Evolutionary conservation across 1,140 invertebrate species (phyloP).

Genomic region (Drosophila pectinifera): DNA sequence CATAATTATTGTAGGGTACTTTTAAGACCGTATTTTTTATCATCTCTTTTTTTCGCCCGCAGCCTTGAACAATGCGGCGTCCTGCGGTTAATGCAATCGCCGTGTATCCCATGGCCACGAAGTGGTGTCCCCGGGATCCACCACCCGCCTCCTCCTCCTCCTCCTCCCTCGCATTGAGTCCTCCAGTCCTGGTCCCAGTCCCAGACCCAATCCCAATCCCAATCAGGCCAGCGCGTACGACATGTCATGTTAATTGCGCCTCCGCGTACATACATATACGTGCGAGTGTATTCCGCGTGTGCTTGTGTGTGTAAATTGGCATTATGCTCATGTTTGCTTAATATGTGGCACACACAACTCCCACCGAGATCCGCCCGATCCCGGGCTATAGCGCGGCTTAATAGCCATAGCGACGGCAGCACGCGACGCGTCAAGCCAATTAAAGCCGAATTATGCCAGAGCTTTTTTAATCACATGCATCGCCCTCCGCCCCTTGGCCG

Average conservation of each 20-base stretch:
- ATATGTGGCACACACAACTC: slow-evolving; percentile 69
- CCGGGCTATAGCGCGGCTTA: slow-evolving; percentile 22
- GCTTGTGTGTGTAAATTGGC: slow-evolving; percentile 54
- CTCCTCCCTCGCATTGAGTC: slow-evolving; percentile 19
- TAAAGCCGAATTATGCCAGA: slow-evolving; percentile 77
- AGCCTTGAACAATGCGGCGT: slow-evolving; percentile 22
- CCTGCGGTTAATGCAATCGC: slow-evolving; percentile 76
- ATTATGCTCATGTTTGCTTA: slow-evolving; percentile 82
- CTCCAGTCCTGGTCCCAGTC: slow-evolving; percentile 3
- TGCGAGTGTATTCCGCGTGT: slow-evolving; percentile 12
- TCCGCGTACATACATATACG: slow-evolving; percentile 14
- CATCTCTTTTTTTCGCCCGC: slow-evolving; percentile 54
- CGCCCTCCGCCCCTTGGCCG: slow-evolving; percentile 18
- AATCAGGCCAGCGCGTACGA: slow-evolving; percentile 75
- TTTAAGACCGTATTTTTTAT: neutral
- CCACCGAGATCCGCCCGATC: slow-evolving; percentile 40
- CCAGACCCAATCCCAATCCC: slow-evolving; percentile 62
- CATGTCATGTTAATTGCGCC: slow-evolving; percentile 78
- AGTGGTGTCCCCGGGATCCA: slow-evolving; percentile 23
- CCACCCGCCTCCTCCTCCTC: neutral
- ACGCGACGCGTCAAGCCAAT: slow-evolving; percentile 77
- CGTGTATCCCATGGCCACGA: slow-evolving; percentile 24
- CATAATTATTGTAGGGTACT: neutral
- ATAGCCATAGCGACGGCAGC: slow-evolving; percentile 44
- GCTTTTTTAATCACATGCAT: slow-evolving; percentile 77